Evolutionary conservation across 2,888 invertebrate species (phyloP), one percentile per base, ranked within the genome.

Genomic region (Amblyjoppa fuscipennis): DNA sequence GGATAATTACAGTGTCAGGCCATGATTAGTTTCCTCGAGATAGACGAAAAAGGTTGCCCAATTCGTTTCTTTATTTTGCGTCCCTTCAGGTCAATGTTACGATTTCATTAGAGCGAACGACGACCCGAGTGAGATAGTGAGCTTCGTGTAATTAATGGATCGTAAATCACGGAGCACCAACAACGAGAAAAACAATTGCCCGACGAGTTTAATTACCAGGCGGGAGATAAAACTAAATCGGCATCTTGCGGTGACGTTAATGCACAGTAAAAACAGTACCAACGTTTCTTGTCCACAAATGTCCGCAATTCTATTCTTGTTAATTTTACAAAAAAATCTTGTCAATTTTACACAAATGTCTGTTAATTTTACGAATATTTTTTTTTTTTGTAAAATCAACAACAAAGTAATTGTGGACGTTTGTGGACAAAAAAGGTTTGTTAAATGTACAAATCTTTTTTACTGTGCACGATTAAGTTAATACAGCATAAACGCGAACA

Each of bases 141-240:
- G 45, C 3, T 49, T 75, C 38, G 25, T 69, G 68, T 49, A 28
- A 69, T 81, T 61, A 75, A 59, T 59, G 45, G 25, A 25, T 75
- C 69, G 41, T 69, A 75, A 51, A 81, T 81, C 49, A 51, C 59
- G 49, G 16, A 16, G 13, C 61, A n/a, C 31, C 51, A 68, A 25
- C 61, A n/a, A 31, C 28, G 34, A 68, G 45, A 69, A 75, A 75
- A 31, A 64, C 68, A 45, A 56, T 69, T 4, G 59, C 75, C 61
- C 59, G 25, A 59, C 68, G 66, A 74, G 34, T 56, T 59, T 20
- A 49, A 61, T n/a, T 45, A 13, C 9, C 11, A 51, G 38, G 56
- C 59, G 4, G 28, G 16, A 69, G 13, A 45, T 3, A 13, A 25
- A 13, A 69, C 41, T 20, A 45, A 69, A 49, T 49, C 13, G 16